phyloP scores from a whole-genome alignment of 2,113 vertebrate genomes.

The Lagenorhynchus albirostris region DNA sequence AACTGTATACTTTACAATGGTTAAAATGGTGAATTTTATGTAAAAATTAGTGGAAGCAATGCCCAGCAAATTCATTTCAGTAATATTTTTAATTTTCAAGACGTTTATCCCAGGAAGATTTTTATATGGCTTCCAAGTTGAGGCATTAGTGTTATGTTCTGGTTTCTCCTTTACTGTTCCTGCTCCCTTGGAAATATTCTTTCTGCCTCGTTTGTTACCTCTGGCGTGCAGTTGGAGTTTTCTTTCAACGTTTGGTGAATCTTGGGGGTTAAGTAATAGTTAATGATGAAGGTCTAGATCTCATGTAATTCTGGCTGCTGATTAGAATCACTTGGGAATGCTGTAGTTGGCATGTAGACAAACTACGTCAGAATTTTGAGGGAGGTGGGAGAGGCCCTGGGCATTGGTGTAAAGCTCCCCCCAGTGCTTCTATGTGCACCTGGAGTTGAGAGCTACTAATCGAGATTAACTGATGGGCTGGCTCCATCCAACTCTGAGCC shows the following conservation, averaged over 20 bases:
- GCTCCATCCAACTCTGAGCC: not conserved
- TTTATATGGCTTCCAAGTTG: not conserved
- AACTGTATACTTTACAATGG: not conserved
- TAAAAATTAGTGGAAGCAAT: not conserved
- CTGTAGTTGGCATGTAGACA: not conserved
- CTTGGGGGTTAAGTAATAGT: not conserved
- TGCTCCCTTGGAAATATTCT: not conserved
- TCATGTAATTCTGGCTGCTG: not conserved
- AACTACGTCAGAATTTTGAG: not conserved
- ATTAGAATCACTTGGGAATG: not conserved
- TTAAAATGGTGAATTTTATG: not conserved
- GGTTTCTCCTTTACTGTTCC: not conserved
- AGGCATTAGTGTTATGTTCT: not conserved
- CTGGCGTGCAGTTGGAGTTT: not conserved
- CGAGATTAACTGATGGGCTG: not conserved
- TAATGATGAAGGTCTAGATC: not conserved
- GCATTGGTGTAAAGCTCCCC: too few relatives aligned
- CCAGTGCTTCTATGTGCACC: not conserved
- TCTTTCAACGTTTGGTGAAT: not conserved
- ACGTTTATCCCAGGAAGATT: not conserved
- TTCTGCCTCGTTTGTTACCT: not conserved
- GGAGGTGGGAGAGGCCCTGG: not conserved
- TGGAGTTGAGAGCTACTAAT: not conserved
- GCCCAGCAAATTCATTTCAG: not conserved
- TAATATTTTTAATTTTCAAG: not conserved